Evolutionary conservation across 2,113 vertebrate genomes (phyloP), one percentile per base, ranked within the genome.

Genomic region (Oryzias melastigma): DNA sequence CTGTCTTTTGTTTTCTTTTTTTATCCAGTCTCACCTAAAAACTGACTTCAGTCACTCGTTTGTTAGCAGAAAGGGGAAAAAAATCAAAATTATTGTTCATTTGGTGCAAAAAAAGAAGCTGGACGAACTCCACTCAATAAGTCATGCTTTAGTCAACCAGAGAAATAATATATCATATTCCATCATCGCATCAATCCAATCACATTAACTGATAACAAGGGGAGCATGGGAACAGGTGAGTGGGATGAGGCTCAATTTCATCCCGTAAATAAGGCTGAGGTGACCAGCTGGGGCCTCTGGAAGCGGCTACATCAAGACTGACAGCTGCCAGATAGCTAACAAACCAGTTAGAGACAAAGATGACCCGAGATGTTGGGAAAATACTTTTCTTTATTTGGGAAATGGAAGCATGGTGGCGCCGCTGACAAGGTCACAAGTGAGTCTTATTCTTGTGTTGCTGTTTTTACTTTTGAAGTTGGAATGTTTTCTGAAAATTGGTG

Each of bases 251-350:
- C 57, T 84, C 86, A 86, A 89, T 90, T 86, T 48, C 68, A 86
- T 63, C 52, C 71, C 42, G 51, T 69, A 82, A 89, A 85, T 89
- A 79, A 77, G 68, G 68, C 16, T 22, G 57, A 51, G 48, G 58
- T 48, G 71, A 73, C 65, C 89, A 90, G 87, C 82, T 90, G 89
- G 41, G 84, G 66, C 79, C 52, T 50, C 53, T 41, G 59, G 24
- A 18, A 54, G 66, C 18, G 65, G 56, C 51, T 47, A 59, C 81
- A 81, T 84, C 35, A 79, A 85, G 89, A 90, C 62, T 88, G 89
- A 87, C 89, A 88, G 89, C 84, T 86, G 87, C 83, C 89, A 90
- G 78, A 82, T 20, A 65, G 75, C 80, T 58, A n/a, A 27, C 77
- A 70, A 76, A 73, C 74, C 44, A 52, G 67, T 77, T 79, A 65